Evolutionary conservation across 2,888 invertebrate genomes (phyloP).

Genomic region (Andricus curvator): DNA sequence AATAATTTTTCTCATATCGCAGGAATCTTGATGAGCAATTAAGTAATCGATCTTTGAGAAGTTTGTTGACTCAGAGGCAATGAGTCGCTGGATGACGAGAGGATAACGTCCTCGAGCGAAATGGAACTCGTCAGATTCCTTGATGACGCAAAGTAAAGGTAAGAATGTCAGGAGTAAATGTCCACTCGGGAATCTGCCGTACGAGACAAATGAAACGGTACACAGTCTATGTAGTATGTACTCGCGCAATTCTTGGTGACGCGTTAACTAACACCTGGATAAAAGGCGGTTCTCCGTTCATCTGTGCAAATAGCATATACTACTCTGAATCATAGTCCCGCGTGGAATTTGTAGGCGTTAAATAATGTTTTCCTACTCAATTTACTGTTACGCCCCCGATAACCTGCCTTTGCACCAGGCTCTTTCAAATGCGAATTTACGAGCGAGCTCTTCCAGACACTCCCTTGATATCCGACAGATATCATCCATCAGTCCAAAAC

Average conservation of each 20-base stretch:
- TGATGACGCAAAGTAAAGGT: constrained; percentile 44
- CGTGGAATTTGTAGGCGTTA: constrained; percentile 69
- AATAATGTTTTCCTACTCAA: constrained; percentile 65
- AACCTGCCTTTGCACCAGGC: constrained; percentile 54
- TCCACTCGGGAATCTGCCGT: constrained; percentile 44
- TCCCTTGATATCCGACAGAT: constrained; percentile 17
- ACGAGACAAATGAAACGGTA: constrained; percentile 52
- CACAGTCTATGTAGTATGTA: constrained; percentile 42
- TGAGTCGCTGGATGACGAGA: constrained; percentile 28
- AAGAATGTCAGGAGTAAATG: constrained; percentile 47
- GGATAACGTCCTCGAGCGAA: constrained; percentile 36
- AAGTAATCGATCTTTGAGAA: constrained; percentile 27
- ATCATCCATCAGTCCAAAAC: neutral
- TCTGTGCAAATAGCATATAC: constrained; percentile 18
- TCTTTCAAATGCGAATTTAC: constrained; percentile 63
- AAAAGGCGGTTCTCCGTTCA: constrained; percentile 41
- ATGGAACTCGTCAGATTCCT: constrained; percentile 48
- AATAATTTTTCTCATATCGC: neutral
- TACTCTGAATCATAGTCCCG: constrained; percentile 59
- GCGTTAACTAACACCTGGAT: constrained; percentile 47
- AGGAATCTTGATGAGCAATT: constrained; percentile 12
- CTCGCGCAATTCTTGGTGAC: constrained; percentile 44
- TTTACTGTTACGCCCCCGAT: constrained; percentile 68
- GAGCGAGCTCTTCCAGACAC: constrained; percentile 47
- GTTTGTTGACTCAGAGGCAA: constrained; percentile 26